Conservation (phyloP, 2,888 invertebrate genomes). For the Halictus ligatus region DNA sequence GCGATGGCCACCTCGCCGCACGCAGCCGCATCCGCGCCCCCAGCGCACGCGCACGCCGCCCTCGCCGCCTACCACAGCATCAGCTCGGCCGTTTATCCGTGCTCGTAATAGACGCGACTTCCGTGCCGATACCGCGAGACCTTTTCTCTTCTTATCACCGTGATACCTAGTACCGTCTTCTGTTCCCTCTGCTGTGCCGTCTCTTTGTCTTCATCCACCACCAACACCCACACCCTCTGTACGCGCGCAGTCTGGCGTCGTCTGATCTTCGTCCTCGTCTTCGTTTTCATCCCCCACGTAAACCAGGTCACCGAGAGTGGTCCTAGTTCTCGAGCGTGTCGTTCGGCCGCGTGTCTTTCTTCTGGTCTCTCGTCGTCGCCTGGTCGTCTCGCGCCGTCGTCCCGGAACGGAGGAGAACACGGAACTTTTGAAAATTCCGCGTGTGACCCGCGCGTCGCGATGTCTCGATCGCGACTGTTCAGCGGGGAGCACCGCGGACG, state of each 20-base stretch:
- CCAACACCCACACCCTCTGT: background rate
- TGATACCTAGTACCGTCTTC: slow-evolving; percentile 25
- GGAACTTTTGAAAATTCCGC: background rate
- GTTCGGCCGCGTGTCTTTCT: background rate
- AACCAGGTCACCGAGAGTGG: background rate
- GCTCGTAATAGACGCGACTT: slow-evolving; percentile 88
- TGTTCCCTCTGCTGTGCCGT: slow-evolving; percentile 42
- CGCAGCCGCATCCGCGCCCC: slow-evolving; percentile 87
- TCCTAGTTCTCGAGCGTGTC: background rate
- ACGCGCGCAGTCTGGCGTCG: background rate
- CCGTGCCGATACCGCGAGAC: slow-evolving; percentile 72
- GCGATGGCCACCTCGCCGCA: slow-evolving; percentile 87
- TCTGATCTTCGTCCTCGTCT: background rate
- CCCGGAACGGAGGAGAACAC: background rate
- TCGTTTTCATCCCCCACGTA: background rate
- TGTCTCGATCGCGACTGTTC: slow-evolving; percentile 46
- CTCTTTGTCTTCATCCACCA: slow-evolving; percentile 40
- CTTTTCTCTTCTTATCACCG: slow-evolving; percentile 52
- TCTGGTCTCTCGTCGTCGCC: background rate
- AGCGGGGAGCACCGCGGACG: slow-evolving; percentile 25
- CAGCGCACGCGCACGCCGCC: slow-evolving; percentile 88
- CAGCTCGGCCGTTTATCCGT: slow-evolving; percentile 92
- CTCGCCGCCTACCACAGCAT: slow-evolving; percentile 89
- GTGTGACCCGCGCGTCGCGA: slow-evolving; percentile 32
- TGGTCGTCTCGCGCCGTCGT: background rate